These are phyloP conservation scores for Epistrophe eligans DNA, from an alignment of 2,888 invertebrate species.

Conservation along the genomic window DNA sequence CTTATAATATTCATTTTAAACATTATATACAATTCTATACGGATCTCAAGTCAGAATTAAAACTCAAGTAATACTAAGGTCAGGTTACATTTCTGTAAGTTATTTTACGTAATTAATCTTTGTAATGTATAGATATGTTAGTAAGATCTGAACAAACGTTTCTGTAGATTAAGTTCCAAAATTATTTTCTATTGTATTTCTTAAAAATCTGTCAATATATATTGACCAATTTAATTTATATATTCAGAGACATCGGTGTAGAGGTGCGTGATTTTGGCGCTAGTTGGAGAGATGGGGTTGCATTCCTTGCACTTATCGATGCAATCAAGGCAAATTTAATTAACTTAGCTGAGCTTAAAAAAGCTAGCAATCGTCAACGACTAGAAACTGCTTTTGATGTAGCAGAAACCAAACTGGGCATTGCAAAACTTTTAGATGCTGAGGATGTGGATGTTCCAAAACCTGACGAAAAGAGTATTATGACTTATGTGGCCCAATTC, in stretches of 20 bases:
- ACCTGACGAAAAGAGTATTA: constrained; percentile 98
- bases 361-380: constrained; percentile 91
- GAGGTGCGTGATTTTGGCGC: constrained; percentile 96
- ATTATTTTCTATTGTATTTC: not conserved
- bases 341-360: constrained; percentile 92
- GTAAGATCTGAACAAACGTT: too few species aligned
- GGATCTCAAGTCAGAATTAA: too few species aligned
- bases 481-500: constrained; percentile 99
- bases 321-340: constrained; percentile 96
- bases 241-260: constrained; percentile 91
- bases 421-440: constrained; percentile 95
- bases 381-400: constrained; percentile 96
- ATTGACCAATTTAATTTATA: constrained; percentile 15
- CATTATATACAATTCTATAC: too few species aligned
- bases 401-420: constrained; percentile 95
- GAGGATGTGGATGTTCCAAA: constrained; percentile 98
- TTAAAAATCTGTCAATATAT: not conserved
- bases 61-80: too few species aligned
- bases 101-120: too few species aligned
- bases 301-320: constrained; percentile 97
- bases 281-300: constrained; percentile 98
- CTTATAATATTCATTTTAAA: too few species aligned
- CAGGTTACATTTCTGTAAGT: too few species aligned
- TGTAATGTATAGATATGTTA: too few species aligned
- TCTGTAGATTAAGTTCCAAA: too few species aligned